Evolutionary conservation across 1,140 invertebrate species (phyloP), one percentile per base, ranked within the genome.

Genomic region (Nasonia vitripennis): DNA sequence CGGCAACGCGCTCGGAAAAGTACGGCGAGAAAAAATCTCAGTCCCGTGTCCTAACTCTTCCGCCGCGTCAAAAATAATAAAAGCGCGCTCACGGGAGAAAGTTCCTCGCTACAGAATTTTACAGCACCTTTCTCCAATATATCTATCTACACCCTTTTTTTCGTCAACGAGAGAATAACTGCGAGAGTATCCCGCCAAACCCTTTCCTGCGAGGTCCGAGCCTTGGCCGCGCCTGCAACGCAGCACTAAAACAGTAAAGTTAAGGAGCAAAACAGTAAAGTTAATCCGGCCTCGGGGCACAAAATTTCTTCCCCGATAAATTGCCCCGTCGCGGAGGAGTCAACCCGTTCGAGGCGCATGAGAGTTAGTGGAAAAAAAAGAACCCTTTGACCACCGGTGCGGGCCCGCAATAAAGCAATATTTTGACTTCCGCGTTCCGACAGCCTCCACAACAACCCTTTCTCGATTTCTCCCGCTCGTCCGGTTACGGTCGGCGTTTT

Each of bases 381-480:
- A 91, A 89, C 80, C 88, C 87, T 90, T 90, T 71, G n/a, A 37
- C 51, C 55, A 34, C 74, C 17, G 86, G 83, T 83, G 75, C 85
- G 81, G 70, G 62, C 73, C 87, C 84, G 88, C 89, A 91, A 92
- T 92, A 92, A 92, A 93, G 89, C 86, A 91, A 91, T 91, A 92
- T 91, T 91, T 90, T 91, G 89, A 91, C 88, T 89, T 85, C 78
- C 71, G 70, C 3, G 86, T 88, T 67, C 74, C 71, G 4, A 17
- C 23, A 68, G 31, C 20, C 48, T 34, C 41, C 20, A 31, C 82
- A 11, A 34, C 86, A 89, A 88, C 89, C 87, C 89, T 88, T 88
- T 41, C 79, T 20, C 31, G 70, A 80, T 81, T 85, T 85, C 84
- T 85, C 84, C 31, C 12, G 27, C 34, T 10, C 77, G 62, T 23